Base-by-base conservation (phyloP, 1,140 invertebrate species). In the Lordiphosa collinella region DNA sequence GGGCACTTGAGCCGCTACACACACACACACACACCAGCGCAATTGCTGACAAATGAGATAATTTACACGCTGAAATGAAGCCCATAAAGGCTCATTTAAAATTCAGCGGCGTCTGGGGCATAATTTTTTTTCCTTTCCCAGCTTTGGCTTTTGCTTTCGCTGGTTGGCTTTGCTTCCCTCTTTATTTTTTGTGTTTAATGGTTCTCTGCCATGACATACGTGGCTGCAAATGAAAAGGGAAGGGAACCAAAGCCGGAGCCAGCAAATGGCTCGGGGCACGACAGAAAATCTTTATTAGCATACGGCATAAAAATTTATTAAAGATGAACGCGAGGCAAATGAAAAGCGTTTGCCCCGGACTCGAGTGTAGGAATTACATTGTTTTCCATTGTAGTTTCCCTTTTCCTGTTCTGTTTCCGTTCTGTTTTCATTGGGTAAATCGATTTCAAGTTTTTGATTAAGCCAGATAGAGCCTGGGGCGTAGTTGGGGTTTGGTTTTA, bases 241-340 rank as follows among this genome's bases (percentile, higher is more conserved):
- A 50, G 29, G 50, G 31, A 22, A 16, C 22, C 41, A 12, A 9
- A 29, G 46, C 34, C 31, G 32, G 38, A 16, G 18, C 44, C 44
- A 47, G 22, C 52, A 70, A 66, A 67, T 71, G 58, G 68, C 68
- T 62, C 57, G 43, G 59, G 68, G 68, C 68, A 67, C 65, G 59
- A 69, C 29, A 54, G 66, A 72, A 82, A 76, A 76, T 84, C 76
- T 80, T 84, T 84, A 84, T 84, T 84, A 84, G 78, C 78, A 84
- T 84, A 84, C 79, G 79, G 78, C 79, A 84, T 84, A 84, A 84
- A 84, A 84, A 84, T 84, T 84, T 84, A 84, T 84, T 84, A 84
- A 84, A 84, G 72, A 82, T 84, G 76, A 74, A 69, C 49, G 73
- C 52, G 46, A 50, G 32, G 14, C 55, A 46, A 63, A 46, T 31